phyloP scores from a whole-genome alignment of 1,140 invertebrate species.

The Macrostomum lignano region DNA sequence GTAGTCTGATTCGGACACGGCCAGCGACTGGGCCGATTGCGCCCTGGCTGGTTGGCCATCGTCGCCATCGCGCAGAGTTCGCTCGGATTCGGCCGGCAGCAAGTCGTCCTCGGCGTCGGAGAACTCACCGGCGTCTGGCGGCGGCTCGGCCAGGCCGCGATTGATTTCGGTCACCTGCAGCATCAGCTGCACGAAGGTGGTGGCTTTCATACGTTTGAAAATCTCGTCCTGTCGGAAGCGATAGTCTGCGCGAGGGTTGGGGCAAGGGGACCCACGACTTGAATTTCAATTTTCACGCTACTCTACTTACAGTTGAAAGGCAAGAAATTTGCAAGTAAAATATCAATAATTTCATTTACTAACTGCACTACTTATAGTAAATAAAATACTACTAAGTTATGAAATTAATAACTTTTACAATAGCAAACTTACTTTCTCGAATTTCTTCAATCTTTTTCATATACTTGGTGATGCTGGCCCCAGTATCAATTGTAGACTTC shows the following conservation, averaged over 20 bases:
- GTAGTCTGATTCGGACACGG: slow-evolving; percentile 11
- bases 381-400: not conserved
- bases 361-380: not conserved
- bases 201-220: slow-evolving; percentile 30
- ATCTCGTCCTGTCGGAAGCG: slow-evolving; percentile 28
- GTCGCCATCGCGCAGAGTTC: no score
- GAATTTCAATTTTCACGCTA: no score
- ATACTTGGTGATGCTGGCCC: slow-evolving; percentile 19
- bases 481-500: slow-evolving; percentile 20
- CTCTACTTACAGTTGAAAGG: slow-evolving; percentile 1
- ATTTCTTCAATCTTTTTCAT: slow-evolving; percentile 22
- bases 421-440: slow-evolving; percentile 15
- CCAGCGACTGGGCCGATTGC: slow-evolving; percentile 10
- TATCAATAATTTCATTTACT: not conserved
- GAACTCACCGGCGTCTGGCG: no score
- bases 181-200: slow-evolving; percentile 30
- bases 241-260: slow-evolving; percentile 27
- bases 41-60: no score
- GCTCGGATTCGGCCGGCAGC: no score
- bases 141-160: no score
- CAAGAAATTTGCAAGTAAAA: not conserved
- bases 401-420: slow-evolving; percentile 3
- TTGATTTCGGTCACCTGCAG: slow-evolving; percentile 2
- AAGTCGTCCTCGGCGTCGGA: no score
- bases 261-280: not conserved